Evolutionary conservation across 2,797 vertebrate species (phyloP), one percentile per base, ranked within the genome.

Genomic region (Pogonophryne albipinna): DNA sequence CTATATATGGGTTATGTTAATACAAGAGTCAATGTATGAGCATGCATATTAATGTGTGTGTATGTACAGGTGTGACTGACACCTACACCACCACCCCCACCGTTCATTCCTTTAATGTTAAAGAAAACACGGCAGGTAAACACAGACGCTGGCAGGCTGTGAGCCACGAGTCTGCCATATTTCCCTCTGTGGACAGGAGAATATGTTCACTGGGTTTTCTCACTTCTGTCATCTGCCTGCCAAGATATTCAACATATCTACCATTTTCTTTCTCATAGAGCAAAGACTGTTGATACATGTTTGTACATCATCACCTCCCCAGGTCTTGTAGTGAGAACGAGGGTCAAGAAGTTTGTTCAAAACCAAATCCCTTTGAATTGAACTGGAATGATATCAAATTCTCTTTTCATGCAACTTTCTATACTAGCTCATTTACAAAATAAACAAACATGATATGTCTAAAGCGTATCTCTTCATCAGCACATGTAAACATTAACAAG

Each of bases 81-180:
- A 19, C 49, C 17, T 46, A 5, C 14, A 14, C 1, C 11, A 3
- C 23, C 55, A n/a, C 16, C 34, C 34, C 34, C 34, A 2, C 7
- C 12, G 14, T 59, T 75, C 58, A 45, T 67, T 85, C 76, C 80
- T 17, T 69, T 60, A 68, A 84, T 66, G 77, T 75, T 61, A 56
- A 78, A 71, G 75, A 85, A 87, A 90, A 91, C 72, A 60, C 14
- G 44, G 3, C 46, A n/a, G 83, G 77, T 88, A 90, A 90, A 88
- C 78, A 88, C 51, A 19, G 64, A 58, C 42, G 74, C 44, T 76
- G 44, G 70, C n/a, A 12, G 82, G 71, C 61, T 38, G 67, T 15
- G 1, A 68, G 71, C 19, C 77, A 66, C 1, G 38, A 62, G 19
- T 47, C 64, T 12, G 2, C 61, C 63, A 49, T 72, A 20, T 73